Base-by-base conservation (phyloP, 2,888 invertebrate genomes). In the Meteorus colon region DNA sequence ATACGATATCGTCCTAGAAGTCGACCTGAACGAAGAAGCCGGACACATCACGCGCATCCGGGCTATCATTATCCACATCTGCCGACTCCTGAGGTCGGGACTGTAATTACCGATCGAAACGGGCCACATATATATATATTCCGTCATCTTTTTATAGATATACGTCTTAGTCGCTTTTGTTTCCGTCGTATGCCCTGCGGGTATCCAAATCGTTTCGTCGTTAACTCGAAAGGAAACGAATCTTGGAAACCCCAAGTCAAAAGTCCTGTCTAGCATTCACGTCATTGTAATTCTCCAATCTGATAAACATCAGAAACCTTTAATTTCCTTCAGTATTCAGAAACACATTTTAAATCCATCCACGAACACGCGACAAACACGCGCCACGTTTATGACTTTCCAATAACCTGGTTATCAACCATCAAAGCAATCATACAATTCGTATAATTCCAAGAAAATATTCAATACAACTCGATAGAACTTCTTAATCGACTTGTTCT, bases 61-160 rank as follows among this genome's bases (percentile, higher is more conserved):
- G 83, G 81, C 86, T 88, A 87, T 88, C 84, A 88, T 88, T 88
- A 86, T 85, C 86, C 83, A 81, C 88, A 88, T 88, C 87, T 88
- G 87, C 86, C 84, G 82, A 82, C 81, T 81, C 82, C 77, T 78
- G 81, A 80, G 80, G 71, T 69, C 69, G 68, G 31, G 51, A 74
- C 79, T 71, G 77, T 77, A 81, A 81, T 81, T 81, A 81, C 78
- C 79, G 78, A 78, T 81, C 82, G 81, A 81, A 82, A 80, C 81
- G 81, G 68, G 37, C 73, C 48, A 77, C 79, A 79, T 78, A 84
- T 86, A 86, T 86, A 83, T 83, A 83, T 80, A 84, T 86, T 86
- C 85, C 83, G 82, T 83, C 83, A 84, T 85, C 83, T 84, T 84
- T 84, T 81, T 79, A 78, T 85, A 63, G 67, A 37, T 41, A 70